Percentiles rank a stretch among this genome's conserved stretches.
These are phyloP conservation scores for Argyresthia albistria DNA, from an alignment of 2,888 invertebrate species.

Conservation along the genomic window DNA sequence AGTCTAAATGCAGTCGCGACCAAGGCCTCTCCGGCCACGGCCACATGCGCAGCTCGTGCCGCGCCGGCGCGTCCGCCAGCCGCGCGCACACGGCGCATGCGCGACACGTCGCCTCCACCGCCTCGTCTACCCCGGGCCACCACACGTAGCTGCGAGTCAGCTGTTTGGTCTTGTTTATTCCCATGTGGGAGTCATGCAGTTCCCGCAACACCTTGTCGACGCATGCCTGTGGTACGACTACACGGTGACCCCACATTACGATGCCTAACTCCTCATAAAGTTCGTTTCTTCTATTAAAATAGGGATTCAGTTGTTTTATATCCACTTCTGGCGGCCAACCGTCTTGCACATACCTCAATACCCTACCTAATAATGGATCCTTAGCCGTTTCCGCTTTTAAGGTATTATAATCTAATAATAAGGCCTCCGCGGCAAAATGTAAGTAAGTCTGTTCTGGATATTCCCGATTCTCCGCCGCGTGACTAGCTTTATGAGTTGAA, in stretches of 20 bases:
- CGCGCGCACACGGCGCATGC: slow-evolving; percentile 5
- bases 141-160: slow-evolving; percentile 14
- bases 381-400: neutral
- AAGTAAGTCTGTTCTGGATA: slow-evolving; percentile 4
- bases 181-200: slow-evolving; percentile 13
- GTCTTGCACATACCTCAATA: neutral
- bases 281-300: slow-evolving; percentile 1
- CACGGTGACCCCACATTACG: slow-evolving; percentile 13
- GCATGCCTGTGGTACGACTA: slow-evolving; percentile 12
- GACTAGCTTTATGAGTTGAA: neutral
- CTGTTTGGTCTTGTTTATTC: slow-evolving; percentile 14
- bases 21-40: too few species aligned
- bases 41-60: neutral
- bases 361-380: neutral
- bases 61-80: neutral
- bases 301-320: slow-evolving; percentile 3
- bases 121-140: slow-evolving; percentile 16
- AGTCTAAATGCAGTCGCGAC: too few species aligned
- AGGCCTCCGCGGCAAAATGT: slow-evolving; percentile 3
- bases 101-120: slow-evolving; percentile 1
- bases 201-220: neutral
- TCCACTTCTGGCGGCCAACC: slow-evolving; percentile 4
- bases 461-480: neutral
- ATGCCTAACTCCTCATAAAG: slow-evolving; percentile 9
- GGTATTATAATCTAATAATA: neutral